phyloP scores from a whole-genome alignment of 2,797 vertebrate species.

The Apogon hyalosoma region DNA sequence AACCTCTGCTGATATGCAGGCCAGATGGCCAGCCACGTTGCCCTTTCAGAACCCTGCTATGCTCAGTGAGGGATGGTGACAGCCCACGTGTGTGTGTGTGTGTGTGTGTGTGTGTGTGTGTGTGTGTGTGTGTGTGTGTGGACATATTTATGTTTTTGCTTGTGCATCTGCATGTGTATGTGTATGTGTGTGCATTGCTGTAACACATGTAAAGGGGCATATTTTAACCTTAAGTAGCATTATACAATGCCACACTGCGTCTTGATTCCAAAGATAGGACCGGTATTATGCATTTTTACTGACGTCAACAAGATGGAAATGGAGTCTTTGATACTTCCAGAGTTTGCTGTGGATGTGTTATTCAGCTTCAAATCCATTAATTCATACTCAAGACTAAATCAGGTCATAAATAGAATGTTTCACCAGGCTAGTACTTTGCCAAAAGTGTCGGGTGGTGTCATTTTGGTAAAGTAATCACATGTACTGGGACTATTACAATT shows the following conservation, averaged over 20 bases:
- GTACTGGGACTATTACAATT: no score
- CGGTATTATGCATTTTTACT: not conserved
- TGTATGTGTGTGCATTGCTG: constrained; percentile 10
- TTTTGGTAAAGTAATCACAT: not conserved
- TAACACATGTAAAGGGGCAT: constrained; percentile 19
- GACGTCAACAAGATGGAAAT: constrained; percentile 1
- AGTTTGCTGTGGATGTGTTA: not conserved
- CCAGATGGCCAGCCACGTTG: constrained; percentile 83
- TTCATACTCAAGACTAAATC: not conserved
- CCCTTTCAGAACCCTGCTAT: constrained; percentile 77
- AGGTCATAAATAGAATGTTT: not conserved
- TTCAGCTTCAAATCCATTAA: not conserved
- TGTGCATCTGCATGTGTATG: not conserved
- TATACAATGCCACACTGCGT: not conserved
- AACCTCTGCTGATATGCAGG: constrained; percentile 78
- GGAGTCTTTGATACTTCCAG: not conserved
- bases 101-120: constrained; percentile 16
- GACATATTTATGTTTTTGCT: constrained; percentile 6
- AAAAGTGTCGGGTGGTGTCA: no score
- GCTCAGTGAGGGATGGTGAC: constrained; percentile 67
- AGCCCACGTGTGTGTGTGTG: constrained; percentile 35
- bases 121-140: constrained; percentile 14
- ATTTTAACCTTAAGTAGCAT: constrained; percentile 11
- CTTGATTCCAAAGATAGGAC: constrained; percentile 1
- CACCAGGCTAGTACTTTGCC: no score